These are phyloP conservation scores for Matsumurasca onukii DNA, from an alignment of 1,140 invertebrate genomes.

Conservation along the genomic window DNA sequence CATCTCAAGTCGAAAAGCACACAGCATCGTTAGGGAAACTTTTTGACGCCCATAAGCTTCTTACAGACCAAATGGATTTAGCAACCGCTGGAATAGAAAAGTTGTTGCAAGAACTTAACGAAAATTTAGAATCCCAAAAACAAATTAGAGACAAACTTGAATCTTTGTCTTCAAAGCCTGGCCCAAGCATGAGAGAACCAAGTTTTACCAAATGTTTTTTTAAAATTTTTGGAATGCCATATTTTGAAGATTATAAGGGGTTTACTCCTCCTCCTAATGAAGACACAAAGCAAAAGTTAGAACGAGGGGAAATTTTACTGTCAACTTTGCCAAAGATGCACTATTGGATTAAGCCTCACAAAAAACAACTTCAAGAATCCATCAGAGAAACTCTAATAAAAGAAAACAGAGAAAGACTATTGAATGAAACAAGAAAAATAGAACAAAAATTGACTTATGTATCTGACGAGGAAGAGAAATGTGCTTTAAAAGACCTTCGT, in stretches of 20 bases:
- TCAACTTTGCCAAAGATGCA: slow-evolving; percentile 40
- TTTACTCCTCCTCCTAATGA: slow-evolving; percentile 48
- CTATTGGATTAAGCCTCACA: slow-evolving; percentile 13
- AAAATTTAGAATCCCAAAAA: too few relatives aligned
- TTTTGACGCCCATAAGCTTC: too few relatives aligned
- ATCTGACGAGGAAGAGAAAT: neutral
- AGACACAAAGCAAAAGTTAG: slow-evolving; percentile 48
- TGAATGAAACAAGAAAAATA: neutral
- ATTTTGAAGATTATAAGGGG: slow-evolving; percentile 50
- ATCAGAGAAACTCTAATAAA: slow-evolving; percentile 1
- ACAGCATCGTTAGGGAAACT: too few relatives aligned
- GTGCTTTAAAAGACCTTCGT: neutral
- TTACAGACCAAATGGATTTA: too few relatives aligned
- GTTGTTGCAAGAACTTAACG: too few relatives aligned
- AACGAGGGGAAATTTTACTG: slow-evolving; percentile 46
- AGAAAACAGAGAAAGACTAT: neutral
- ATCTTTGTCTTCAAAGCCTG: too few relatives aligned
- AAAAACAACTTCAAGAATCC: neutral
- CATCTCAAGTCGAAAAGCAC: too few relatives aligned
- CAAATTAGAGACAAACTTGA: too few relatives aligned
- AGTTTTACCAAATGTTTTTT: neutral
- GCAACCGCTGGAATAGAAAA: too few relatives aligned
- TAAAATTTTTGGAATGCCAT: slow-evolving; percentile 48
- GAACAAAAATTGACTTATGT: neutral
- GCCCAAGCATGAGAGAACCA: neutral